Base-by-base conservation (phyloP, 2,888 invertebrate species). In the Aromia moschata region DNA sequence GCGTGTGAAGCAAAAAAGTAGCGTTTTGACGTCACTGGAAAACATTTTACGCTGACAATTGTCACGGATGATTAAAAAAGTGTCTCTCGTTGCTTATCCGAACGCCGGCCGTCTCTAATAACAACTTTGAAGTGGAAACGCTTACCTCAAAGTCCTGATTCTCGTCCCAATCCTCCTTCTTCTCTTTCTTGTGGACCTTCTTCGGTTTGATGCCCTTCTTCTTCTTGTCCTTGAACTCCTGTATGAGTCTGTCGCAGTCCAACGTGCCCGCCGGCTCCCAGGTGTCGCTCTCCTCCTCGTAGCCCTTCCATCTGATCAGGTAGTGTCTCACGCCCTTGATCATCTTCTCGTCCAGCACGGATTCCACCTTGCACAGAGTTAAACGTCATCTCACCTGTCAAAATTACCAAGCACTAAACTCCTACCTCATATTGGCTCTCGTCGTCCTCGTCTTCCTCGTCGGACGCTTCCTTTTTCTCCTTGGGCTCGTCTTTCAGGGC, bases 291-390 rank as follows among this genome's bases (percentile, higher is more conserved):
- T 86, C 86, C 44, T 86, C 84, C 56, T 83, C 83, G 68, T 90
- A 92, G 0, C 91, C 91, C 74, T 91, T 91, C 92, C 92, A 92
- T 68, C 90, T 85, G 33, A 92, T 89, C 31, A 89, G 80, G 74
- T 87, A 92, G 71, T 87, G 87, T 1, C 86, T 80, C 49, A 87
- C 85, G 1, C 90, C 89, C 71, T 86, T 87, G 5, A 88, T 85
- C 43, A 83, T 85, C 75, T 90, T 90, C 9, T 89, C 86, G 64
- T 87, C 89, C 10, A 92, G 77, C 15, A 92, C 83, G 71, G 86
- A 86, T 65, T 91, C 89, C 1, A 92, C 92, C 89, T 89, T 12
- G 41, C 9, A 47, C 54, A 44, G 7, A 3, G 25, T 33, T 33
- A 9, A 9, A 25, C 33, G 33, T 33, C n/a, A 11, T 33, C n/a